Conservation (phyloP, 1,140 invertebrate genomes). For the Manduca sexta region DNA sequence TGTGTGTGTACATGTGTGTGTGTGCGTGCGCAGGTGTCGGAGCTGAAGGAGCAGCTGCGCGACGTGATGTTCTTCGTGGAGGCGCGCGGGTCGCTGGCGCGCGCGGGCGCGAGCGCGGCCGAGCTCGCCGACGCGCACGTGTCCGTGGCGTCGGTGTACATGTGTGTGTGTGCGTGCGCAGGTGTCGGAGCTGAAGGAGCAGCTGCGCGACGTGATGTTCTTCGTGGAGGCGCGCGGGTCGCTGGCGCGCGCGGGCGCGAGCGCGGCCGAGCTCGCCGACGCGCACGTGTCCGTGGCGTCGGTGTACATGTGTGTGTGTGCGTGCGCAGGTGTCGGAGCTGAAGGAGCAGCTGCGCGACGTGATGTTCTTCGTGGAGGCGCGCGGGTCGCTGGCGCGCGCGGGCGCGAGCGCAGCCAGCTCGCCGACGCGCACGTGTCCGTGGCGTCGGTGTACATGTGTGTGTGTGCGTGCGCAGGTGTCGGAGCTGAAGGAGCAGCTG, state of each 20-base stretch:
- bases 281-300: no score
- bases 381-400: constrained; percentile 53
- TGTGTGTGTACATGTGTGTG: constrained; percentile 21
- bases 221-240: no score
- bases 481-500: no score
- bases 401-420: constrained; percentile 29
- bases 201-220: no score
- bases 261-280: no score
- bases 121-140: constrained; percentile 45
- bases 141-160: constrained; percentile 26
- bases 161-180: no score
- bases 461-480: no score
- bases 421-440: constrained; percentile 36
- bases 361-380: constrained; percentile 97
- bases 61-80: constrained; percentile 98
- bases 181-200: no score
- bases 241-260: no score
- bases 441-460: constrained; percentile 27
- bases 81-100: constrained; percentile 73
- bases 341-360: constrained; percentile 92
- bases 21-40: constrained; percentile 80
- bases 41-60: constrained; percentile 92
- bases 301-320: constrained; percentile 30
- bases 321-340: constrained; percentile 85
- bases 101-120: constrained; percentile 19